phyloP scores from a whole-genome alignment of 2,888 invertebrate genomes.

The Cecidostiba fungosa region DNA sequence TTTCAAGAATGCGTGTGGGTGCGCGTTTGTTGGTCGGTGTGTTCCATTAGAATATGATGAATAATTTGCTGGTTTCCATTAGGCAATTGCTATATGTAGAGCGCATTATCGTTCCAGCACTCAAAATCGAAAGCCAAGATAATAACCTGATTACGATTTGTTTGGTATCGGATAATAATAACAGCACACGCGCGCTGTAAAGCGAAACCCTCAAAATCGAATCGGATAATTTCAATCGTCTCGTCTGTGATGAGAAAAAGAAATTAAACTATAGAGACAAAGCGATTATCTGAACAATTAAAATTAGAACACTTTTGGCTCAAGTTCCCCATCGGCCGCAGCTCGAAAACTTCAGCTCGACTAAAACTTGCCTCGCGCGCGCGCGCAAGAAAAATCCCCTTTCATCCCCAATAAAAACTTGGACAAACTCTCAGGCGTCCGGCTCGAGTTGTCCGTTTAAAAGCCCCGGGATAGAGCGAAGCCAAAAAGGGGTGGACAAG shows the following conservation, averaged over 20 bases:
- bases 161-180: no score
- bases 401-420: conserved; percentile 45
- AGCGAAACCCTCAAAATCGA: no score
- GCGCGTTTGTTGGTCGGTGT: neutral
- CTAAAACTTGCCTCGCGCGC: neutral
- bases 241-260: neutral
- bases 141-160: no score
- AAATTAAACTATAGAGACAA: neutral
- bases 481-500: conserved; percentile 37
- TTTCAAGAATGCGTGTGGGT: neutral
- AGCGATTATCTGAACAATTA: conserved; percentile 28
- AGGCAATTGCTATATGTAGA: neutral
- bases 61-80: conserved; percentile 2
- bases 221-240: no score
- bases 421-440: conserved; percentile 19
- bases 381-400: neutral
- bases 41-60: conserved; percentile 9
- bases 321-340: neutral
- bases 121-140: no score
- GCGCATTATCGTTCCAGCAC: neutral
- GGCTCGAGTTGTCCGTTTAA: conserved; percentile 48
- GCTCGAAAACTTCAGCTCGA: neutral
- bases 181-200: no score
- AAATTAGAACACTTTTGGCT: conserved; percentile 23
- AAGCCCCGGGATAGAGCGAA: conserved; percentile 28